phyloP scores from a whole-genome alignment of 2,797 vertebrate genomes.

The Leuciscus waleckii region DNA sequence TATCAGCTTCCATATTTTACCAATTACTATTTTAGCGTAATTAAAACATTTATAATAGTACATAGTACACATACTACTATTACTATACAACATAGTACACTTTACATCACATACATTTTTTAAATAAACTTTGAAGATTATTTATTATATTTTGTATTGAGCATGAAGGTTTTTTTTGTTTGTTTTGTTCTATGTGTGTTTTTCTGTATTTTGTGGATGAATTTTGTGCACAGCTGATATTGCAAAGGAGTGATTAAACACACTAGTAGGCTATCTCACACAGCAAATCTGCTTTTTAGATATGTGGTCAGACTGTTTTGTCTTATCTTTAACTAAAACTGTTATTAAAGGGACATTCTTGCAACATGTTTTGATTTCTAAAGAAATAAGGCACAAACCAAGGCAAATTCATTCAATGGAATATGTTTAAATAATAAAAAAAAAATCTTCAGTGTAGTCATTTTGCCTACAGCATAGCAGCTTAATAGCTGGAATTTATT shows the following conservation, averaged over 20 bases:
- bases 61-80: too few relatives aligned
- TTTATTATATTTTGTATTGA: background rate
- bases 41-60: too few relatives aligned
- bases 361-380: background rate
- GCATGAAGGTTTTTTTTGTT: background rate
- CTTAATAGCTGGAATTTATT: background rate
- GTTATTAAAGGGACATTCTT: background rate
- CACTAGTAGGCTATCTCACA: background rate
- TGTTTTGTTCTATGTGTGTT: background rate
- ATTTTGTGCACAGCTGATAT: background rate
- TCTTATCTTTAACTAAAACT: slow-evolving; percentile 15
- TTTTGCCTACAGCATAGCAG: background rate
- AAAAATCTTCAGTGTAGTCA: background rate
- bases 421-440: background rate
- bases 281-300: background rate
- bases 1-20: background rate
- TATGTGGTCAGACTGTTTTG: slow-evolving; percentile 11
- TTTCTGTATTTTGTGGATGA: background rate
- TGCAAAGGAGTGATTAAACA: background rate
- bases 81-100: too few relatives aligned
- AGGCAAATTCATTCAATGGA: background rate
- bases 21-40: background rate
- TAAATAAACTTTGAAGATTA: background rate
- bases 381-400: too few relatives aligned
- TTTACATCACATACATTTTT: background rate